Evolutionary conservation across 2,888 invertebrate genomes (phyloP), one percentile per base, ranked within the genome.

Genomic region (Acheta domesticus): DNA sequence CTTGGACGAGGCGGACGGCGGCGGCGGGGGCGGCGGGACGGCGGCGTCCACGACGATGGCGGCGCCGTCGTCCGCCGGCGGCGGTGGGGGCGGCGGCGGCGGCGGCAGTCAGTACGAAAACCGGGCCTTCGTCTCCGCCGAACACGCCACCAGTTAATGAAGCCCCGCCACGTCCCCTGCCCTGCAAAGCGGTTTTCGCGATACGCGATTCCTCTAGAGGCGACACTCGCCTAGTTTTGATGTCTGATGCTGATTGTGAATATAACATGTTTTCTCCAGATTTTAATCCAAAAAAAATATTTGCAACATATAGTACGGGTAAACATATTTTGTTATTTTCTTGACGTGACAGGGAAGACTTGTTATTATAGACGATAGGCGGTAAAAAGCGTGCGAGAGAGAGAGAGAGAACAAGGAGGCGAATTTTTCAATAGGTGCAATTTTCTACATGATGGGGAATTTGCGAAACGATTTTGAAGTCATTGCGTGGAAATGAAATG

Each of bases 1-100:
- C 48, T 85, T 86, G 83, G 86, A 87, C 82, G 86, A 86, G 62
- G 78, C 74, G 48, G 75, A 77, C 36, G 79, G 79, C 21, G 62
- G 75, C 19, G 80, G 75, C 5, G 48, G 21, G 73, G 75, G n/a
- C 74, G 11, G 19, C 48, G 76, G 62, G n/a, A 48, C 12, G 50
- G 50, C 14, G 77, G 75, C 23, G 75, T 19, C 16, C 16, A 48
- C 23, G 48, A 0, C 1, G 1, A 14, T 14, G 21, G 12, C 75
- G 50, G 49, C 78, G 79, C 76, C 76, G 19, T 21, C 21, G 49
- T 77, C 77, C 76, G 36, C 36, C 36, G 48, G 5, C 5, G 36
- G 36, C 36, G 77, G 49, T 19, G 20, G 49, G 1, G 12, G 11
- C 14, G 73, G 1, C 78, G 76, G 20, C 0, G n/a, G 16, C 16